These are phyloP conservation scores for Oplegnathus fasciatus DNA, from an alignment of 2,113 vertebrate genomes.

Conservation along the genomic window DNA sequence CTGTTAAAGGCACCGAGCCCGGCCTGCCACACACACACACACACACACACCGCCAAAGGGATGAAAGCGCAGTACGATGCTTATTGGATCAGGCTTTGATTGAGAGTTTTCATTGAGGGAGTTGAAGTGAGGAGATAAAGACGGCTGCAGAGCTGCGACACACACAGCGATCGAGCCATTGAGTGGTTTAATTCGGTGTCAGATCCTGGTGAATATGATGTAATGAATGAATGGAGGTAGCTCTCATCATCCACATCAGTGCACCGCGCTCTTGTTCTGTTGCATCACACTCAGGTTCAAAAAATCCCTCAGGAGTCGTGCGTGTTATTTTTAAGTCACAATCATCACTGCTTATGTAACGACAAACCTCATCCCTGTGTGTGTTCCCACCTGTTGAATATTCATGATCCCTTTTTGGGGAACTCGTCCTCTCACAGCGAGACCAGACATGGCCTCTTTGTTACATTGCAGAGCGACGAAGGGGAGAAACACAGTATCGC, in stretches of 20 bases:
- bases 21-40: slow-evolving; percentile 30
- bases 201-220: slow-evolving; percentile 26
- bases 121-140: slow-evolving; percentile 22
- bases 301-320: neutral
- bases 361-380: neutral
- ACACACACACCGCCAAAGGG: slow-evolving; percentile 1
- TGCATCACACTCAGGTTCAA: slow-evolving; percentile 44
- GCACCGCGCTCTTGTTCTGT: neutral
- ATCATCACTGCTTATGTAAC: slow-evolving; percentile 68
- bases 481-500: slow-evolving; percentile 25
- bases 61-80: slow-evolving; percentile 31
- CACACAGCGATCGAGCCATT: neutral
- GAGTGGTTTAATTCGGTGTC: slow-evolving; percentile 13
- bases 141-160: neutral
- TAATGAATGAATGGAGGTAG: slow-evolving; percentile 38
- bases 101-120: slow-evolving; percentile 40
- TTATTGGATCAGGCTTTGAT: slow-evolving; percentile 62
- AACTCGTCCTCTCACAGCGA: slow-evolving; percentile 56
- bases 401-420: slow-evolving; percentile 65
- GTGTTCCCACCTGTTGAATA: slow-evolving; percentile 71
- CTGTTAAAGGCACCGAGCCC: slow-evolving; percentile 27
- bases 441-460: slow-evolving; percentile 42
- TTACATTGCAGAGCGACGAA: slow-evolving; percentile 25
- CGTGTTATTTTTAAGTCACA: slow-evolving; percentile 26
- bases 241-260: slow-evolving; percentile 2